Conservation (phyloP, 1,140 invertebrate genomes). For the Hirudo medicinalis region DNA sequence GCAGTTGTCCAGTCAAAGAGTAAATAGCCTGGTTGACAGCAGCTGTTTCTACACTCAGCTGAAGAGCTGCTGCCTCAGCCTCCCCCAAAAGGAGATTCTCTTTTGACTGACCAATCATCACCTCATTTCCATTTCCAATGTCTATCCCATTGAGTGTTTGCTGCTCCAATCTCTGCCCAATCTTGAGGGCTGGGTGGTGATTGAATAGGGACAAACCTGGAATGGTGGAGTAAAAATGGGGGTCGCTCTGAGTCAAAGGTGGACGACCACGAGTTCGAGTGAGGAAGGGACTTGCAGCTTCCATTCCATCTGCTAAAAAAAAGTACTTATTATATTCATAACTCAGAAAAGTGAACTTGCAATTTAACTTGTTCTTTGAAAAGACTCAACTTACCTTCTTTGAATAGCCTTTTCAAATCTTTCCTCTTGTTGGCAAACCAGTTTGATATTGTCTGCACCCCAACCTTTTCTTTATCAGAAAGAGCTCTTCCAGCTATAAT, state of each 20-base stretch:
- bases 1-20: conserved; percentile 22
- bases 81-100: neutral
- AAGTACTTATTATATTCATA: too few species aligned
- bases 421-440: conserved; percentile 43
- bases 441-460: conserved; percentile 37
- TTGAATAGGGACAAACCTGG: neutral
- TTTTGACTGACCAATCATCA: neutral
- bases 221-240: neutral
- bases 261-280: conserved; percentile 9
- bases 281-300: conserved; percentile 9
- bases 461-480: conserved; percentile 36
- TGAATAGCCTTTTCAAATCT: conserved; percentile 37
- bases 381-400: conserved; percentile 27
- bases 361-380: too few species aligned
- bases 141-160: neutral
- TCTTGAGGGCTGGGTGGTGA: neutral
- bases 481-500: conserved; percentile 29
- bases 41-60: conserved; percentile 22
- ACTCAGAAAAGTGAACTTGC: too few species aligned
- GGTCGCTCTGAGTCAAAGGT: conserved; percentile 8
- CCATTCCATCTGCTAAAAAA: conserved; percentile 13
- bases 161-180: neutral
- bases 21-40: conserved; percentile 24
- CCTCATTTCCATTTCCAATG: conserved; percentile 9
- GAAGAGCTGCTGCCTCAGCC: conserved; percentile 18